Evolutionary conservation across 2,797 vertebrate genomes (phyloP), one percentile per base, ranked within the genome.

Genomic region (Poecilia wingei): DNA sequence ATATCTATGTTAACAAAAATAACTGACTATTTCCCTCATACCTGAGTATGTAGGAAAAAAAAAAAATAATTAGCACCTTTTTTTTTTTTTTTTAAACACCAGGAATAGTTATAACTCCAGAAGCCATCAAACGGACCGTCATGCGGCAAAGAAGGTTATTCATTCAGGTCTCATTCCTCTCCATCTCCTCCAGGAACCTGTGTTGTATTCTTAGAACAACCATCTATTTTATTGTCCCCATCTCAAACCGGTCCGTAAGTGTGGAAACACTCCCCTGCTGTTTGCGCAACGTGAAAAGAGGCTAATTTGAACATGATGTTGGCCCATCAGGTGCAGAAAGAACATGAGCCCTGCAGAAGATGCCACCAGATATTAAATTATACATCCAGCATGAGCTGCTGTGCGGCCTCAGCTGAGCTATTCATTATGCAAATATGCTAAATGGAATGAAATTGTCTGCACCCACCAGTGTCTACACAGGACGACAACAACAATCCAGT

Each of bases 361-460:
- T 80, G 87, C 80, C 79, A 82, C 36, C 4, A 14, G 64, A 88
- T 86, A 70, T 91, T 88, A 71, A 90, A 91, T 93, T 88, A 92
- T 86, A 81, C 71, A 80, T 87, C 81, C 71, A 81, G 85, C 79
- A 76, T 3, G 0, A 78, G 79, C 85, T 82, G 76, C 79, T 80
- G 71, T 76, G 78, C 79, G 82, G 83, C 75, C 87, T 86, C 87
- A 91, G 85, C 85, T 84, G 83, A 88, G 82, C 74, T 88, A 81
- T 86, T 92, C 78, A 88, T 92, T 91, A 91, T 90, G 90, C 79
- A 89, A 91, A 93, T 88, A 86, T 74, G 86, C 82, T 90, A 92
- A 92, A 90, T 85, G 79, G 85, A 87, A 89, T 80, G 72, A 89
- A 88, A 91, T 86, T 80, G 81, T 87, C 72, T 78, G 72, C 75